Conservation (phyloP, 2,888 invertebrate genomes). For the Rhodophaea formosa region DNA sequence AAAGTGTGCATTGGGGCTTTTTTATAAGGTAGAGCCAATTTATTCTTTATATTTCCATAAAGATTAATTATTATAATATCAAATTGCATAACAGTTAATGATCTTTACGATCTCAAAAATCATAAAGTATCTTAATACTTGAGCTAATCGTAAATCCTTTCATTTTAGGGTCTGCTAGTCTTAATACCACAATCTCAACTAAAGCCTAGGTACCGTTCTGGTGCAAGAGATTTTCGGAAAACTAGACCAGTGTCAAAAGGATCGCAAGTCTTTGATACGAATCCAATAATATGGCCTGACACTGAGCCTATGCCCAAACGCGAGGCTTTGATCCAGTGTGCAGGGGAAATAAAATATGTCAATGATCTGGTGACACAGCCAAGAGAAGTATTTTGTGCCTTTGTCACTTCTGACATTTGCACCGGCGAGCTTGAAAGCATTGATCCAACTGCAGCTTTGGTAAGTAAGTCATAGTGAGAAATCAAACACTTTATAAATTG, state of each 20-base stretch:
- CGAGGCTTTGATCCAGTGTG: slow-evolving; percentile 82
- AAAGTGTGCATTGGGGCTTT: slow-evolving; percentile 81
- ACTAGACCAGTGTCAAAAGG: slow-evolving; percentile 82
- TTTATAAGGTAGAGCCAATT: slow-evolving; percentile 84
- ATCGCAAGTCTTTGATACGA: slow-evolving; percentile 83
- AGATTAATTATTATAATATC: too few species aligned
- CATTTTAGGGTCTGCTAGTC: slow-evolving; percentile 71
- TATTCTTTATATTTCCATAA: too few species aligned
- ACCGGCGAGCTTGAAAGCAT: slow-evolving; percentile 81
- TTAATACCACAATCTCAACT: slow-evolving; percentile 71
- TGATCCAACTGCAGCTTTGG: slow-evolving; percentile 83
- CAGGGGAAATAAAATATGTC: slow-evolving; percentile 85
- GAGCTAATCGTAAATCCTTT: slow-evolving; percentile 59
- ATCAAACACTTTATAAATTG: neutral
- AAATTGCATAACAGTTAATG: too few species aligned
- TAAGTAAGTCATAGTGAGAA: slow-evolving; percentile 42
- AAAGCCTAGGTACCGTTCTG: slow-evolving; percentile 73
- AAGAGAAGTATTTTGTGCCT: slow-evolving; percentile 85
- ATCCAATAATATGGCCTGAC: slow-evolving; percentile 83
- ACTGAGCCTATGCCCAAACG: slow-evolving; percentile 84
- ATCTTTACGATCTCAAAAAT: too few species aligned
- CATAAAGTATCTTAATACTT: too few species aligned
- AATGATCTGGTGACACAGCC: slow-evolving; percentile 81
- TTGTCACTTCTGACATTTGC: slow-evolving; percentile 79
- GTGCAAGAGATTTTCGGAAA: slow-evolving; percentile 66